These are phyloP conservation scores for Tortricodes alternella DNA, from an alignment of 2,888 invertebrate species.

Conservation along the genomic window DNA sequence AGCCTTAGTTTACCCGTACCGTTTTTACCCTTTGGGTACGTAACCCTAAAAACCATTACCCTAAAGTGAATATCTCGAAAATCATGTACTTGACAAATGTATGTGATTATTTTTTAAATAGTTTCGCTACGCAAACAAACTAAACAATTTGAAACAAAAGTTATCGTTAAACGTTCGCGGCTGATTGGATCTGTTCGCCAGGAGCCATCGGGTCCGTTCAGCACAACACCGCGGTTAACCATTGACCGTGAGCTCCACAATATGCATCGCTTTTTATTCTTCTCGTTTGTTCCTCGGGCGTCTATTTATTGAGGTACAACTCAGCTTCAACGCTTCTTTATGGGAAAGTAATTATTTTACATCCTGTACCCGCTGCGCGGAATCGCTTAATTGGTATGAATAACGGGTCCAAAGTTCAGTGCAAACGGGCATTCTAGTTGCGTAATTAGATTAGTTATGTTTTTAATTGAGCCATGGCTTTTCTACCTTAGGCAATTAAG, in stretches of 20 bases:
- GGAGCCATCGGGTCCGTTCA: conserved; percentile 35
- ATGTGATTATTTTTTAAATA: too few relatives aligned
- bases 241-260: conserved; percentile 56
- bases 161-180: conserved; percentile 50
- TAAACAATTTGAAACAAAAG: conserved; percentile 1
- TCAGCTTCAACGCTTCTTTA: conserved; percentile 42
- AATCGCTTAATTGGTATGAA: conserved; percentile 30
- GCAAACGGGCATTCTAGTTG: conserved; percentile 23
- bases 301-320: conserved; percentile 52
- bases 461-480: background rate
- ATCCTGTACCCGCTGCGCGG: conserved; percentile 35
- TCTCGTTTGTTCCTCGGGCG: conserved; percentile 56
- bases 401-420: conserved; percentile 16
- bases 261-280: conserved; percentile 56
- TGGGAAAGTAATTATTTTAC: conserved; percentile 49
- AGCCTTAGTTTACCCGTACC: too few relatives aligned
- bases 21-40: too few relatives aligned
- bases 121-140: too few relatives aligned
- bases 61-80: too few relatives aligned
- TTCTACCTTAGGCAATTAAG: background rate
- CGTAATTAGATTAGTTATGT: conserved; percentile 22
- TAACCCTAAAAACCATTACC: too few relatives aligned
- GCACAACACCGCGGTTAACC: conserved; percentile 55
- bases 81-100: too few relatives aligned
- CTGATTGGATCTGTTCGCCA: conserved; percentile 68